phyloP scores from a whole-genome alignment of 53 echinoderm and acorn worm genomes.

The Echinometra lucunter region DNA sequence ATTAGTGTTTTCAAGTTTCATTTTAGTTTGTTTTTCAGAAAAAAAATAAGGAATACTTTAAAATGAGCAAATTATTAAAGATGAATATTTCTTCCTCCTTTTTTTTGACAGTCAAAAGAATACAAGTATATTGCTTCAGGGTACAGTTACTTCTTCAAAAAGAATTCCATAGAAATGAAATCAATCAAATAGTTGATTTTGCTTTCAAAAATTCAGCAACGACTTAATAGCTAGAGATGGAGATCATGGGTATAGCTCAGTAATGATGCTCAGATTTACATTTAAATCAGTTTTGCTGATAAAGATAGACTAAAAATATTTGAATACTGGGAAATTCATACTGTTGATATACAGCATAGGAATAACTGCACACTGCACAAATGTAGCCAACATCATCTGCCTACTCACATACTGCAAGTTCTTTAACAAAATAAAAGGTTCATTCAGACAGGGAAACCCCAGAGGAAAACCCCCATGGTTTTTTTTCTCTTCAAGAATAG shows the following conservation, averaged over 20 bases:
- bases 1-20: too few relatives aligned
- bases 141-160: not conserved
- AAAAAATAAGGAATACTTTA: not conserved
- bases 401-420: too few relatives aligned
- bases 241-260: not conserved
- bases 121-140: not conserved
- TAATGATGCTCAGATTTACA: not conserved
- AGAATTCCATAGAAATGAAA: not conserved
- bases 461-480: too few relatives aligned
- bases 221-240: not conserved
- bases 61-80: not conserved
- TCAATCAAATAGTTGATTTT: not conserved
- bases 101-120: not conserved
- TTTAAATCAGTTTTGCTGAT: not conserved
- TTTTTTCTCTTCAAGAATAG: too few relatives aligned
- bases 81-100: not conserved
- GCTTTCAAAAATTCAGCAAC: not conserved
- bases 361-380: too few relatives aligned
- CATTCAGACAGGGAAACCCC: too few relatives aligned
- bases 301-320: not conserved
- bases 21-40: not conserved
- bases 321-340: not conserved
- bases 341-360: not conserved
- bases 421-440: too few relatives aligned
- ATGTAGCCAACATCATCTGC: not conserved